Conservation (phyloP, 2,113 vertebrate species). For the Amphiprion ocellaris region DNA sequence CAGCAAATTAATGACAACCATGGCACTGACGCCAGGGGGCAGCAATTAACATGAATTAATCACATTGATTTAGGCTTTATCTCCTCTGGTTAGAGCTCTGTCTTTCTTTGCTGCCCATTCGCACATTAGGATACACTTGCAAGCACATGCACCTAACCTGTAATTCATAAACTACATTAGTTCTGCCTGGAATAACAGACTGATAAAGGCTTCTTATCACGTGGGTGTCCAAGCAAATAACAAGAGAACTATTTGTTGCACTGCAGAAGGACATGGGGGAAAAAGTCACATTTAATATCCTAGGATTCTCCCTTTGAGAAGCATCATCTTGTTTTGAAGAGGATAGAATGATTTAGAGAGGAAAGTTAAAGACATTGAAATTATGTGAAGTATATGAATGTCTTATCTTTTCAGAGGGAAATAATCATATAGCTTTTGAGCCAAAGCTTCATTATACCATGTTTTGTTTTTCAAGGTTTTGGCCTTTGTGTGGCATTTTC, state of each 20-base stretch:
- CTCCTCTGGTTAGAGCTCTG: conserved; percentile 39
- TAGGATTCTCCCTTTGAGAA: not conserved
- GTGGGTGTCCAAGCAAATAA: not conserved
- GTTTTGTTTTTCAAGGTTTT: not conserved
- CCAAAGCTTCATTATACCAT: not conserved
- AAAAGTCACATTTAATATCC: not conserved
- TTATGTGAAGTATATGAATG: not conserved
- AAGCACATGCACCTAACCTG: not conserved
- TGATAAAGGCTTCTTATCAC: conserved; percentile 19
- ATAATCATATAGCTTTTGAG: not conserved
- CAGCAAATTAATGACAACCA: conserved; percentile 71
- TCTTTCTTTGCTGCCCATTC: conserved; percentile 32
- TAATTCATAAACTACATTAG: conserved; percentile 20
- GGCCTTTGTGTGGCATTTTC: not conserved
- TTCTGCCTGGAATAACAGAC: conserved; percentile 12
- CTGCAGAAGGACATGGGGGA: not conserved
- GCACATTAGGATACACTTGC: not conserved
- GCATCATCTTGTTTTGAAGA: not conserved
- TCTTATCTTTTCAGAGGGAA: not conserved
- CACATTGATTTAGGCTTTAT: conserved; percentile 70
- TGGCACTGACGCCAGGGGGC: conserved; percentile 68
- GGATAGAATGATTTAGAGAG: not conserved
- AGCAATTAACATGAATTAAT: conserved; percentile 81
- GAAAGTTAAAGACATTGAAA: not conserved
- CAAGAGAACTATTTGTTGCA: not conserved